Evolutionary conservation across 92 coral and sea anemone genomes (phyloP).

Genomic region (Galaxea fascicularis): DNA sequence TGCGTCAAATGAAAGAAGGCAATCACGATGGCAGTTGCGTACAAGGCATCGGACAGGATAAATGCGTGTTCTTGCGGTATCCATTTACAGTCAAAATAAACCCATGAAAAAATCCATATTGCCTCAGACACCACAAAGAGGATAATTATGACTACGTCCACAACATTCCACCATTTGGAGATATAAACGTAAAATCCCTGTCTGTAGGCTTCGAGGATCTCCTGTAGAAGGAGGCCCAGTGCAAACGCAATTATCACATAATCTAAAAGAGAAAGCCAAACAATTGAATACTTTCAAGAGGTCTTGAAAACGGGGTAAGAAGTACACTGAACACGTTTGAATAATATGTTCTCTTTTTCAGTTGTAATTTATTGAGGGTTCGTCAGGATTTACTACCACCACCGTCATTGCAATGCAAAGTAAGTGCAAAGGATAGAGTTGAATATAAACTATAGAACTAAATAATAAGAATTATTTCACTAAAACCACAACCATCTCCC

Average conservation of each 20-base stretch:
- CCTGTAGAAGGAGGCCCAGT: slow-evolving; percentile 11
- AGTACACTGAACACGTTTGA: neutral
- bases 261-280: neutral
- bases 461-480: too few relatives aligned
- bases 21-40: slow-evolving; percentile 28
- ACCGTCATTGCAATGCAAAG: too few relatives aligned
- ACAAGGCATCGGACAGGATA: slow-evolving; percentile 4
- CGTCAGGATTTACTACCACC: too few relatives aligned
- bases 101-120: neutral
- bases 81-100: neutral
- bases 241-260: slow-evolving; percentile 1
- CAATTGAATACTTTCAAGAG: neutral
- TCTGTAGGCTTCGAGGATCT: neutral
- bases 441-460: too few relatives aligned
- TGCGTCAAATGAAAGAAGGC: slow-evolving; percentile 37
- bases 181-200: slow-evolving; percentile 7
- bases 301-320: neutral
- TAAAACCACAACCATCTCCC: too few relatives aligned
- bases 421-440: too few relatives aligned
- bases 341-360: too few relatives aligned
- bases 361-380: too few relatives aligned
- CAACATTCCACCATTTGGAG: slow-evolving; percentile 31
- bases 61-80: neutral
- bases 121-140: neutral
- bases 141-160: neutral